Percentiles rank a stretch among this genome's conserved stretches.
These are phyloP conservation scores for Cataglyphis hispanica DNA, from an alignment of 1,140 invertebrate genomes.

Conservation along the genomic window DNA sequence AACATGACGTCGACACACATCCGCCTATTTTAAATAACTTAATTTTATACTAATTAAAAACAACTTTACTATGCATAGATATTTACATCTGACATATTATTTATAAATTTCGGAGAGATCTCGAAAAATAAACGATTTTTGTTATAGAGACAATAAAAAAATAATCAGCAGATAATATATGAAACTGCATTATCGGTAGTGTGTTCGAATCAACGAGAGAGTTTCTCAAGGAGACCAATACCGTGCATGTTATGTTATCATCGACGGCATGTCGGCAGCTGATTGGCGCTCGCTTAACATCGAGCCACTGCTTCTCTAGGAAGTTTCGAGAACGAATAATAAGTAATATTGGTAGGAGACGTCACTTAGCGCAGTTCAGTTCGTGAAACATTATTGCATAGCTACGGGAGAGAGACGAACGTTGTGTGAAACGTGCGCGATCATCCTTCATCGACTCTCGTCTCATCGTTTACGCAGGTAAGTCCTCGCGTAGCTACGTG, in stretches of 20 bases:
- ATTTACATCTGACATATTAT: no score
- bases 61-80: neutral
- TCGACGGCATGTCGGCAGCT: conserved; percentile 27
- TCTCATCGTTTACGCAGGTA: conserved; percentile 63
- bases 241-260: conserved; percentile 26
- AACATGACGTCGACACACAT: neutral
- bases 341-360: conserved; percentile 65
- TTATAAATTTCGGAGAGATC: no score
- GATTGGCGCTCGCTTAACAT: conserved; percentile 70
- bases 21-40: neutral
- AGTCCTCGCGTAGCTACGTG: neutral
- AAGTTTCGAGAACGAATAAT: conserved; percentile 74
- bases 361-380: conserved; percentile 61
- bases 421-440: conserved; percentile 51
- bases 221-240: conserved; percentile 59
- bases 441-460: conserved; percentile 53
- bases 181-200: conserved; percentile 56
- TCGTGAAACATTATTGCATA: conserved; percentile 59
- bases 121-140: no score
- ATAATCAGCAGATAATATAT: no score
- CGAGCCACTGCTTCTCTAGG: conserved; percentile 63
- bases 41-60: no score
- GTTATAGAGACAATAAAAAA: no score
- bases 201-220: neutral
- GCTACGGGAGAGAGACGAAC: neutral